These are phyloP conservation scores for Panonychus citri DNA, from an alignment of 1,140 invertebrate species.

Conservation along the genomic window DNA sequence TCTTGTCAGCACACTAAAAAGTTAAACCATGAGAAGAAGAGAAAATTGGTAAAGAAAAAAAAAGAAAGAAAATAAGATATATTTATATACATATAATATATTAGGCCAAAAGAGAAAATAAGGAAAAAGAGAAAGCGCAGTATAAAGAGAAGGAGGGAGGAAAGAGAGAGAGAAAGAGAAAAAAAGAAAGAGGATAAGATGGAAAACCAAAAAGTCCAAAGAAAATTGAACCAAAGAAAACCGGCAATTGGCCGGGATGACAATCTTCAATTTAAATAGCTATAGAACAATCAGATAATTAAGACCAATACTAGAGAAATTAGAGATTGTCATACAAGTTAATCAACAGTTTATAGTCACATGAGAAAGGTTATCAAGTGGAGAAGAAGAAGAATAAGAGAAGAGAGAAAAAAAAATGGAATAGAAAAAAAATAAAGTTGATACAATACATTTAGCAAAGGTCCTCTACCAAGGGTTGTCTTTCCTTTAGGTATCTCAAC, in stretches of 20 bases:
- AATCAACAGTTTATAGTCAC: no score
- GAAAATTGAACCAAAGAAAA: neutral
- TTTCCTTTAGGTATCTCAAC: constrained; percentile 15
- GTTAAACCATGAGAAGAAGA: neutral
- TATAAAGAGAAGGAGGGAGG: neutral
- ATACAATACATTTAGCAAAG: constrained; percentile 14
- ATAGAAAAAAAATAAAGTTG: no score
- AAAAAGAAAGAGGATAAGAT: neutral
- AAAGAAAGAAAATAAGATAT: neutral
- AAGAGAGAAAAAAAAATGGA: neutral
- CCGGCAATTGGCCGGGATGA: neutral
- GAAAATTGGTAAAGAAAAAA: neutral
- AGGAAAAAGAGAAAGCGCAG: neutral
- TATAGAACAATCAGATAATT: no score
- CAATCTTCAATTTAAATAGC: neutral
- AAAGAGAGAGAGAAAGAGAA: neutral
- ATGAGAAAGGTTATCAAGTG: neutral
- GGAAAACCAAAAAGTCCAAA: no score
- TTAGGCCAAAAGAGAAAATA: constrained; percentile 4
- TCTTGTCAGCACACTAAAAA: constrained; percentile 16
- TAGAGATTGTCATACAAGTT: no score
- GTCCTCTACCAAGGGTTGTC: constrained; percentile 16
- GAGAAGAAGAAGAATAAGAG: neutral
- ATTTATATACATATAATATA: no score
- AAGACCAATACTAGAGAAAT: no score